A percentile compares a stretch with the other conserved stretches of the same genome.
These are phyloP conservation scores for Mormyrus iriodes DNA, from an alignment of 2,113 vertebrate species.

Conservation along the genomic window DNA sequence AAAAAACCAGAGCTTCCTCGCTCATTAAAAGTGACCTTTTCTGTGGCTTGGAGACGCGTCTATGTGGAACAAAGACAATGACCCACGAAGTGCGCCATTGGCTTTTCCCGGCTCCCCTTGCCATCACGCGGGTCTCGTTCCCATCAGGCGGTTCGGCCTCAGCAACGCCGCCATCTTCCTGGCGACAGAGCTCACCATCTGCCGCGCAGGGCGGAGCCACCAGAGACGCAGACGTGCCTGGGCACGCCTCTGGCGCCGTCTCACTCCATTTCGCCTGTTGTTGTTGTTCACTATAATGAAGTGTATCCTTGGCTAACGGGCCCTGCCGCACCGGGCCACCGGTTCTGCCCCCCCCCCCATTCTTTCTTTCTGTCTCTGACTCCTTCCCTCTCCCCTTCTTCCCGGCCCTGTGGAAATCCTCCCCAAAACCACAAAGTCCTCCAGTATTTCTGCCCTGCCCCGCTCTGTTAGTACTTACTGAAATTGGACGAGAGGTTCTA, in stretches of 20 bases:
- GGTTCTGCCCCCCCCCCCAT: conserved; percentile 15
- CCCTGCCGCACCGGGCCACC: not conserved
- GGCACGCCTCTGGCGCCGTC: conserved; percentile 43
- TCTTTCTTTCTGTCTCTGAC: not conserved
- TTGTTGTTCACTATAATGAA: conserved; percentile 22
- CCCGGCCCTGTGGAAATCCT: not conserved
- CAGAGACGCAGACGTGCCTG: not conserved
- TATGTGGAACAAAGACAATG: not conserved
- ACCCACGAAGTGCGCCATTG: not conserved
- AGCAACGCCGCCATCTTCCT: not conserved
- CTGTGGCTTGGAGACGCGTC: too few species aligned
- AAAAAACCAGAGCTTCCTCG: not conserved
- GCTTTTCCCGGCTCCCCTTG: not conserved
- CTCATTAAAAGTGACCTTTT: conserved; percentile 1
- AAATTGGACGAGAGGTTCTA: conserved; percentile 77
- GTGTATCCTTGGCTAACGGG: not conserved
- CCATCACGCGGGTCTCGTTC: not conserved
- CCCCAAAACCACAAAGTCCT: conserved; percentile 46
- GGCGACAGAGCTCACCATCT: not conserved
- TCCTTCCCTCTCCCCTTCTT: not conserved
- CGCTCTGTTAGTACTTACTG: conserved; percentile 79
- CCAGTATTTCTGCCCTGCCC: conserved; percentile 63
- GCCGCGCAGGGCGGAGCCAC: not conserved
- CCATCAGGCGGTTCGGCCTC: not conserved
- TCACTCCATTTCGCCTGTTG: conserved; percentile 30